Evolutionary conservation across 2,888 invertebrate genomes (phyloP), one percentile per base, ranked within the genome.

Genomic region (Drosophila nr. fundita): DNA sequence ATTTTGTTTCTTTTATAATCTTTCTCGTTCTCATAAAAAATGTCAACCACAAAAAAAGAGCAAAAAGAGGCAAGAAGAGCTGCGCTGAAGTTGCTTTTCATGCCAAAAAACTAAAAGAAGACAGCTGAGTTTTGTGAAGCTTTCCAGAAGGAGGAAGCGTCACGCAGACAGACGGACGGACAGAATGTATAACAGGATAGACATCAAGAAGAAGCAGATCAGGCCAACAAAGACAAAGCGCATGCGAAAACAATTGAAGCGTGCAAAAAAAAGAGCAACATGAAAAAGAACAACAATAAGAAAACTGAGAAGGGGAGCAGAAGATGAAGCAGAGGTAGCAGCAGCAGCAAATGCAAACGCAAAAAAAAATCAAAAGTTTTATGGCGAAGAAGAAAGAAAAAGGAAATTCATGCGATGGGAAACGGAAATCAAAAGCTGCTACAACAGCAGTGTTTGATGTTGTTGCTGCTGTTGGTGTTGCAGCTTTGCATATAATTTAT

Each of bases 361-460:
- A 54, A 36, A 27, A 27, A 72, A 83, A 87, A 86, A 90, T 80
- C 84, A 91, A 91, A 84, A 84, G 89, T 91, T 79, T 54, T 72
- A 82, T 63, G 72, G 83, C 71, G 52, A 69, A 77, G 82, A 81
- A 78, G 81, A 87, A 85, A 78, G 74, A 75, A 83, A 86, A 83
- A 86, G 87, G 84, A 90, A 90, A 87, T 81, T 82, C 82, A 82
- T 87, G 78, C 80, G 85, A 89, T 90, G 90, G 89, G 91, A 90
- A 90, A 91, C 91, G 90, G 90, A 90, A 90, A 90, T 90, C 91
- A 90, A 91, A 89, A 89, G 88, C 90, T 82, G 89, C 87, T 72
- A 84, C 85, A 87, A 75, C 45, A 45, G 24, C 45, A 45, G 45
- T 68, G 73, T 84, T 75, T 78, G 73, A 60, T 83, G 73, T 77